Evolutionary conservation across 2,113 vertebrate genomes (phyloP).

Genomic region (Dipodomys spectabilis): DNA sequence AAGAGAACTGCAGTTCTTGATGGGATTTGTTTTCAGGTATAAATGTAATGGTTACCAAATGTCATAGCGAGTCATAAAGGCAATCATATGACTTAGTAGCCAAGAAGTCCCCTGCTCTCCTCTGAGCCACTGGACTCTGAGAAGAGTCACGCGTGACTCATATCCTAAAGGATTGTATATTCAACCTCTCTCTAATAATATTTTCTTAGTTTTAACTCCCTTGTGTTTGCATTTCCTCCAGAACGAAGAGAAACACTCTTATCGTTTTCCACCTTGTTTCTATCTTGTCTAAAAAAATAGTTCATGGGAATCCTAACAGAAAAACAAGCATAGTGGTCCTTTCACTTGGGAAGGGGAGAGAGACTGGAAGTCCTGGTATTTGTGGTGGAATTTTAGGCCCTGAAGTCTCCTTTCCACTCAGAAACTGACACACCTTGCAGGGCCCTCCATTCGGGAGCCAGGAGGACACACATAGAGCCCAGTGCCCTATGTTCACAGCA

Average conservation of each 20-base stretch:
- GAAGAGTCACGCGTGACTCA: not conserved
- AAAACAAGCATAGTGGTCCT: not conserved
- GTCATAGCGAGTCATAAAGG: not conserved
- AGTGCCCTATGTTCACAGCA: not conserved
- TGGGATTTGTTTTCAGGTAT: conserved; percentile 23
- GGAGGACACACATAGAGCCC: not conserved
- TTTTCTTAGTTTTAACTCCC: conserved; percentile 12
- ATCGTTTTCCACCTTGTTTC: not conserved
- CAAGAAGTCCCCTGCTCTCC: not conserved
- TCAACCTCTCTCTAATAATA: not conserved
- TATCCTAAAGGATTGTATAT: not conserved
- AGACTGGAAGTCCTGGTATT: not conserved
- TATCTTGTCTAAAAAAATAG: conserved; percentile 16
- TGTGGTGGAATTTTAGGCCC: not conserved
- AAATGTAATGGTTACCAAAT: not conserved
- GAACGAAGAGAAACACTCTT: not conserved
- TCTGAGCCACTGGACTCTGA: not conserved
- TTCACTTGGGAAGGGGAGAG: not conserved
- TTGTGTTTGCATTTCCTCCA: conserved; percentile 37
- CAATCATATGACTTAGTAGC: not conserved
- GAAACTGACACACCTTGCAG: not conserved
- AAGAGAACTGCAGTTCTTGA: conserved; percentile 16
- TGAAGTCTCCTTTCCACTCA: conserved; percentile 4
- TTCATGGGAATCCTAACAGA: not conserved
- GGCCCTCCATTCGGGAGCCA: not conserved